Evolutionary conservation across 2,797 vertebrate species (phyloP), one percentile per base, ranked within the genome.

Genomic region (Gallinago stenura): DNA sequence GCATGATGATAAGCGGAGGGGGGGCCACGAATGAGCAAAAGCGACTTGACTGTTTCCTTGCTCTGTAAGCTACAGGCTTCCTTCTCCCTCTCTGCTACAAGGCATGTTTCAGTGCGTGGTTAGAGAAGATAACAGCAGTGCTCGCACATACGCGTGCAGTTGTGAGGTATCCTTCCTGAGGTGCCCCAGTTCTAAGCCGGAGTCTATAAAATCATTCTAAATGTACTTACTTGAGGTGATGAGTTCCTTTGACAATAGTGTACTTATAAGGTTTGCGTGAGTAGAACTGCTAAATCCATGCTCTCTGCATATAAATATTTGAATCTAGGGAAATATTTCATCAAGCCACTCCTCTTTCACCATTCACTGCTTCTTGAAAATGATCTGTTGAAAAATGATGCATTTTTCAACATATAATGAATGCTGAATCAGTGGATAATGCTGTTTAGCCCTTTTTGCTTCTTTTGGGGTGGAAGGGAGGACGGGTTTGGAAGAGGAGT

Each of bases 141-240:
- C 35, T 83, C 0, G 1, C 1, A 1, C 45, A 12, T 41, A n/a
- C 1, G 1, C 1, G 1, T 64, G 45, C 3, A 2, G 15, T 37
- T 83, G 43, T 1, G 7, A 72, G 41, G n/a, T 50, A 12, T 50
- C 51, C 70, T 90, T 48, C 50, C n/a, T 60, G 76, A 90, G 61
- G 8, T 56, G 51, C 62, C 57, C 85, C 54, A 31, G 5, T 65
- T 81, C 58, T 79, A 82, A 79, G 68, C 21, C 43, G 75, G 10
- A 39, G 8, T 41, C 70, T 65, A 17, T 61, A 62, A 83, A 95
- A 71, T 77, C 7, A 54, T 58, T 58, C 37, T 0, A 6, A 58
- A 86, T 81, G 26, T 83, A 33, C 39, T 87, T 58, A 30, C 25
- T 65, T 75, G 51, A 78, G 64, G 26, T 79, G 70, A 54, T 46